These are phyloP conservation scores for Fregetta grallaria DNA, from an alignment of 2,113 vertebrate species.

Conservation along the genomic window DNA sequence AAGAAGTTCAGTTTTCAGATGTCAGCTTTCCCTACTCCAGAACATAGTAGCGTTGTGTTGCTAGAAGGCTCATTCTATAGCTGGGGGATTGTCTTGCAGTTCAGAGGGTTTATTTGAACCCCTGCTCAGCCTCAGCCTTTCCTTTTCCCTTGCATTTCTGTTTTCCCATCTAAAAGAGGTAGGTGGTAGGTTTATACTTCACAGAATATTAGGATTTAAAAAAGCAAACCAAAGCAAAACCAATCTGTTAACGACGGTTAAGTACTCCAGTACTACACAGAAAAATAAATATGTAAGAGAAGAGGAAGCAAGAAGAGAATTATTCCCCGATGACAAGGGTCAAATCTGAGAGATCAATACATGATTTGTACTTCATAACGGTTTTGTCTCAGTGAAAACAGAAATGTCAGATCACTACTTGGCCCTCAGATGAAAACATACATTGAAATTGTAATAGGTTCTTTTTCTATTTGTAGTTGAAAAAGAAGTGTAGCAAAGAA, in stretches of 20 bases:
- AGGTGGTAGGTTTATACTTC: neutral
- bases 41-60: neutral
- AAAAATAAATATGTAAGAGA: neutral
- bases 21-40: neutral
- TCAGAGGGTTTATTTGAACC: neutral
- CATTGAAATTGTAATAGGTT: neutral
- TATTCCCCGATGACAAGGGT: neutral
- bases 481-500: neutral
- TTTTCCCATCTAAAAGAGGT: neutral
- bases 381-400: neutral
- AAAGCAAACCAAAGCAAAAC: neutral
- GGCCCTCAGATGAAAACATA: neutral
- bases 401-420: neutral
- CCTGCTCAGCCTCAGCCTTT: neutral
- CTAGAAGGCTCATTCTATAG: neutral
- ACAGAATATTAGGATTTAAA: neutral
- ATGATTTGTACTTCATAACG: neutral
- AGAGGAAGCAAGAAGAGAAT: neutral
- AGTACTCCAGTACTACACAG: neutral
- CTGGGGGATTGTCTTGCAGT: neutral
- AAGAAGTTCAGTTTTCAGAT: neutral
- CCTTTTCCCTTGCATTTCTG: neutral
- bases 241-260: neutral
- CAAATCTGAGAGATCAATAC: slow-evolving; percentile 5
- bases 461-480: neutral